These are phyloP conservation scores for Netelia melanura DNA, from an alignment of 2,888 invertebrate genomes.

Conservation along the genomic window DNA sequence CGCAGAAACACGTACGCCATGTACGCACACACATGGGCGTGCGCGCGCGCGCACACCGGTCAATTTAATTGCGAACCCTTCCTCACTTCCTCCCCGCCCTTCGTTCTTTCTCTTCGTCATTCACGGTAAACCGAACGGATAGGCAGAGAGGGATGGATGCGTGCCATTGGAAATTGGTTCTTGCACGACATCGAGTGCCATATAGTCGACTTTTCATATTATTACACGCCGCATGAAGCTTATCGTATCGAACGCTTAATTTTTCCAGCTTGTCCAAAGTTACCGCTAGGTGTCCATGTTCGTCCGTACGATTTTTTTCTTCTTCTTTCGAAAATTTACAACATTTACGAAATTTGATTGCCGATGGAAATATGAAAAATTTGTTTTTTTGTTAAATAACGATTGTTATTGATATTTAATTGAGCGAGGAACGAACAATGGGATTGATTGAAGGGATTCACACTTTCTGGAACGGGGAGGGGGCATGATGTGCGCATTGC, in stretches of 20 bases:
- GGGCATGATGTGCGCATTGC: constrained; percentile 66
- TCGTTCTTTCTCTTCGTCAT: constrained; percentile 37
- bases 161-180: constrained; percentile 54
- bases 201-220: constrained; percentile 50
- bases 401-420: neutral
- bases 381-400: neutral
- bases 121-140: constrained; percentile 53
- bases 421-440: neutral
- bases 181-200: constrained; percentile 53
- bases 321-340: constrained; percentile 1
- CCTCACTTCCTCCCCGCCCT: constrained; percentile 35
- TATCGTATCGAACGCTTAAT: constrained; percentile 42
- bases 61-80: constrained; percentile 61
- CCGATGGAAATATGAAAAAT: neutral
- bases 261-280: constrained; percentile 22
- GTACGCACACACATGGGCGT: constrained; percentile 10
- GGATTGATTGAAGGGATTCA: neutral
- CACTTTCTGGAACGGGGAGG: neutral
- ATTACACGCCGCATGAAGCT: constrained; percentile 21
- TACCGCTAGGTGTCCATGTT: neutral
- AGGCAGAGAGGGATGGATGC: constrained; percentile 13
- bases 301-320: neutral
- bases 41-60: constrained; percentile 22
- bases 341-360: neutral
- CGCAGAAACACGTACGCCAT: too few species aligned